A percentile compares a stretch with the other conserved stretches of the same genome.
Conservation (phyloP, 2,113 vertebrate species). For the Lepus timidus region DNA sequence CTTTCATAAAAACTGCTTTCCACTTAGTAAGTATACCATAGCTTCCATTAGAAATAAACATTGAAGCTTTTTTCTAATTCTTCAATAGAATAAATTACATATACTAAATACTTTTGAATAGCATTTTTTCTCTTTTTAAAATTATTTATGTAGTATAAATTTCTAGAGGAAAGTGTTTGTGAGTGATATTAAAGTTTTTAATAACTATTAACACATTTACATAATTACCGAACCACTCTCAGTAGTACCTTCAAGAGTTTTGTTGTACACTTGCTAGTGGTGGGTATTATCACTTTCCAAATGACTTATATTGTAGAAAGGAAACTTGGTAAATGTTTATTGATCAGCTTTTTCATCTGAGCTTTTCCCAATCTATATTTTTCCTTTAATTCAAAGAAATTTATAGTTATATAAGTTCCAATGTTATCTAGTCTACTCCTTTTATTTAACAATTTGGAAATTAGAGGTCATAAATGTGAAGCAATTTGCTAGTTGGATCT, state of each 20-base stretch:
- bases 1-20: not conserved
- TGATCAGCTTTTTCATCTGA: not conserved
- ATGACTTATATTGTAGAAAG: not conserved
- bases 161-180: not conserved
- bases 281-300: not conserved
- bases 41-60: conserved; percentile 18
- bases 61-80: not conserved
- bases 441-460: conserved; percentile 30
- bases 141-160: not conserved
- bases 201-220: not conserved
- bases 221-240: not conserved
- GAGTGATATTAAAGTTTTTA: not conserved
- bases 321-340: not conserved
- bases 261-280: not conserved
- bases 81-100: not conserved
- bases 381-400: conserved; percentile 11
- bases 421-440: not conserved
- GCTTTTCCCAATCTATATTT: not conserved
- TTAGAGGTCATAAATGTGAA: not conserved
- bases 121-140: conserved; percentile 32
- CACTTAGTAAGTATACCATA: not conserved
- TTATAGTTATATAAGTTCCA: not conserved
- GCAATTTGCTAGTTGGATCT: not conserved
- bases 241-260: not conserved
- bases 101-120: not conserved